Base-by-base conservation (phyloP, 1,140 invertebrate genomes). In the Trachymyrmex septentrionalis region DNA sequence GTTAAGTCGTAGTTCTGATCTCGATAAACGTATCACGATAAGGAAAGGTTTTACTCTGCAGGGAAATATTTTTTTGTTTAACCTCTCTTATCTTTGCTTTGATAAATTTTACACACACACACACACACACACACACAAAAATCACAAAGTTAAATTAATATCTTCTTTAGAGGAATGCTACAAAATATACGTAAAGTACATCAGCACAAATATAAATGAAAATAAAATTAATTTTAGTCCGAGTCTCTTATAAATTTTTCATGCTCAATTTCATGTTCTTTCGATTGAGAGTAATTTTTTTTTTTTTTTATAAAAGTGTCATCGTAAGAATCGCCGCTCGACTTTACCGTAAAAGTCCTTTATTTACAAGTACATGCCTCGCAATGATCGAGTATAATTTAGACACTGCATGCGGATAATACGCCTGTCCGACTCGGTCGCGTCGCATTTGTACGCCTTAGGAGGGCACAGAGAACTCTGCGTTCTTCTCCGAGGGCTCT, bases 401-500 rank as follows among this genome's bases (percentile, higher is more conserved):
- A 63, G 69, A 50, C 55, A 30, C 55, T 53, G 53, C 66, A n/a
- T 30, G 30, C 53, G 27, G 19, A 50, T 75, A 75, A 48, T 55
- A 14, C 19, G 27, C 55, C 38, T 84, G 55, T 84, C 34, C 21
- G 55, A 82, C 30, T 73, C 69, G 55, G 38, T 75, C 55, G 44
- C 24, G 53, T 84, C 16, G 55, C 38, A 50, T 84, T 75, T 67
- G 24, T 55, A 73, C 67, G 38, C 19, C 14, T 84, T 27, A 27
- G 44, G 55, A 75, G 57, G 30, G 48, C n/a, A 69, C 57, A 44
- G 67, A 69, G 6, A 24, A 53, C 73, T 75, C 50, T 12, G 24
- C 21, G 63, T 82, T 14, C 44, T 69, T 59, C 30, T 44, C 59
- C 57, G 67, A 73, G 55, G 69, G 66, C 34, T 82, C 34, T 82